These are phyloP conservation scores for Oryzias melastigma DNA, from an alignment of 2,113 vertebrate genomes.

Conservation along the genomic window DNA sequence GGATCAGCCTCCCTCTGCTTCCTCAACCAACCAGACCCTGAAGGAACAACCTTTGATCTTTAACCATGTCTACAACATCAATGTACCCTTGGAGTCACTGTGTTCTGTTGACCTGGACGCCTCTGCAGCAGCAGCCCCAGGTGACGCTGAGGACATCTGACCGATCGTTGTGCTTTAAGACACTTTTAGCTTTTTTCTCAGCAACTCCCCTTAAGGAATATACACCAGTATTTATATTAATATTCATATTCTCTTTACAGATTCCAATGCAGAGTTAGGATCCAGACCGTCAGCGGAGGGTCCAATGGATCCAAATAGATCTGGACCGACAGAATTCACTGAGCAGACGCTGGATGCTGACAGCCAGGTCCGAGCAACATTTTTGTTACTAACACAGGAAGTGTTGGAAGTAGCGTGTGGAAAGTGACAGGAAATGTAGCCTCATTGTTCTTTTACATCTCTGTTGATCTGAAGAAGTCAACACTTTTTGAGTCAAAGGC, in stretches of 20 bases:
- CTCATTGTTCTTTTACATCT: too few relatives aligned
- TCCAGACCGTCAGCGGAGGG: conserved; percentile 67
- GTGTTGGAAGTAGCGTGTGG: background rate
- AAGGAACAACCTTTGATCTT: conserved; percentile 88
- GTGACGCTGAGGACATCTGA: conserved; percentile 51
- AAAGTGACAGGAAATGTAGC: too few relatives aligned
- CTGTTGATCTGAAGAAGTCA: too few relatives aligned
- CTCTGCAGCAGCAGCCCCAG: conserved; percentile 36
- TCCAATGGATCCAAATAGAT: conserved; percentile 66
- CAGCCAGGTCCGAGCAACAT: conserved; percentile 72
- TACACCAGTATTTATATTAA: background rate
- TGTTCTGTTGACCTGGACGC: conserved; percentile 87
- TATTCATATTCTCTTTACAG: conserved; percentile 33
- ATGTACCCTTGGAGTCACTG: conserved; percentile 88
- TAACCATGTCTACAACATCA: conserved; percentile 96
- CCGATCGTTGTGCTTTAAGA: background rate
- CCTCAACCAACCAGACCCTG: conserved; percentile 77
- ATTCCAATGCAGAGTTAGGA: conserved; percentile 51
- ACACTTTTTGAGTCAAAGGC: too few relatives aligned
- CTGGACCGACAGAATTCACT: conserved; percentile 79
- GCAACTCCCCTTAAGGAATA: background rate
- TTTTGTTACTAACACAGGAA: background rate
- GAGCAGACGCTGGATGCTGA: conserved; percentile 89
- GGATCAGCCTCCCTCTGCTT: conserved; percentile 39
- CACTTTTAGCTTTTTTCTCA: conserved; percentile 6